A percentile compares a stretch with the other conserved stretches of the same genome.
phyloP scores from a whole-genome alignment of 92 coral and sea anemone species.

The Phenganax subtilis region DNA sequence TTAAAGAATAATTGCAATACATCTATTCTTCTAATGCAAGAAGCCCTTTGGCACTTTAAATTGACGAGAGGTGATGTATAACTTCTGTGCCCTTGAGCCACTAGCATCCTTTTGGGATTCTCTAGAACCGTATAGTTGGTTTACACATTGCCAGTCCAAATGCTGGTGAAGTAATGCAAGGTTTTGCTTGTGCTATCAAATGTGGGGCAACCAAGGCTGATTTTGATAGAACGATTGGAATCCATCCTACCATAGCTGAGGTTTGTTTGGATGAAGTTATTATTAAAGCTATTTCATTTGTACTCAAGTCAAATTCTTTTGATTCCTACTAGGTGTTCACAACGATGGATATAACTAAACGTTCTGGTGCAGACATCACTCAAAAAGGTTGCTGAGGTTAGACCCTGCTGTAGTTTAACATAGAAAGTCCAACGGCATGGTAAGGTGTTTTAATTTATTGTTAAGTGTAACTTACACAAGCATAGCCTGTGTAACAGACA shows the following conservation, averaged over 20 bases:
- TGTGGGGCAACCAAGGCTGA: conserved; percentile 92
- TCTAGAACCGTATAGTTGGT: conserved; percentile 86
- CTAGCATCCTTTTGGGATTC: not conserved
- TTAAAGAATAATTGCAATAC: not conserved
- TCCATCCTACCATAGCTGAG: conserved; percentile 97
- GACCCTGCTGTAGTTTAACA: conserved; percentile 75
- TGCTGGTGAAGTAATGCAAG: conserved; percentile 95
- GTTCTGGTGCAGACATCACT: conserved; percentile 69
- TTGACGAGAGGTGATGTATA: too few species aligned
- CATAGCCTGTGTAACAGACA: not conserved
- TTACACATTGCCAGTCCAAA: conserved; percentile 85
- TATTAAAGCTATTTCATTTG: too few species aligned
- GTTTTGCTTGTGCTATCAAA: conserved; percentile 90
- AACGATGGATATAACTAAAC: conserved; percentile 64
- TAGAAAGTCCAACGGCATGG: not conserved
- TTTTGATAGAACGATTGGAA: conserved; percentile 84
- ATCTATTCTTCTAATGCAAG: not conserved
- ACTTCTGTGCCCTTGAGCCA: too few species aligned
- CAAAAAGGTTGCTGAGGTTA: conserved; percentile 99
- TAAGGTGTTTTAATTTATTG: too few species aligned
- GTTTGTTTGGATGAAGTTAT: conserved; percentile 35
- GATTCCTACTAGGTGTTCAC: conserved; percentile 61
- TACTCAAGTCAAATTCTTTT: conserved; percentile 8
- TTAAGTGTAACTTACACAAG: not conserved
- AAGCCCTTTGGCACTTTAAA: too few species aligned